A percentile compares a stretch with the other conserved stretches of the same genome.
Conservation (phyloP, 64 coral and sea anemone genomes). For the Pocillopora damicornis region DNA sequence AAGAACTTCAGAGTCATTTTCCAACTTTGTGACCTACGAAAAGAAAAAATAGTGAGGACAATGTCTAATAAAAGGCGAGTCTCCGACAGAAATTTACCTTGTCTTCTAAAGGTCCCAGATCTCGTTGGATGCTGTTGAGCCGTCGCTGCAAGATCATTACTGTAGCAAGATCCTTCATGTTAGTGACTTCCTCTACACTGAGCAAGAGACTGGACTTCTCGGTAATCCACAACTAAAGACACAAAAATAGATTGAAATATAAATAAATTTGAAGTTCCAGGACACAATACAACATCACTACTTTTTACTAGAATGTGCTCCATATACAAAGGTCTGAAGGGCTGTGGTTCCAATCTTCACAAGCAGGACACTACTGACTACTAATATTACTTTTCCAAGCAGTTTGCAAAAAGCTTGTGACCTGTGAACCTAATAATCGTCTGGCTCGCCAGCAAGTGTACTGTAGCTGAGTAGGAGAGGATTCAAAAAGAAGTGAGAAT, state of each 20-base stretch:
- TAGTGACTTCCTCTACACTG: constrained; percentile 90
- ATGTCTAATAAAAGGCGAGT: not conserved
- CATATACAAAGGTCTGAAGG: too few relatives aligned
- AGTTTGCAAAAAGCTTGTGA: too few relatives aligned
- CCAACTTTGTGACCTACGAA: constrained; percentile 71
- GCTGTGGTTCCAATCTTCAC: not conserved
- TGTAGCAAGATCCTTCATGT: constrained; percentile 87
- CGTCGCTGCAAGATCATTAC: constrained; percentile 92
- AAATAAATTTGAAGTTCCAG: too few relatives aligned
- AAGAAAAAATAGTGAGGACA: not conserved
- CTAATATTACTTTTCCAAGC: too few relatives aligned
- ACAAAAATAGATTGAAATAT: not conserved
- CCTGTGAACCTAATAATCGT: too few relatives aligned
- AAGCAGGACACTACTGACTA: not conserved
- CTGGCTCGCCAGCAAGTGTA: too few relatives aligned
- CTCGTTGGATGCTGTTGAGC: constrained; percentile 93
- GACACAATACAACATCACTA: too few relatives aligned
- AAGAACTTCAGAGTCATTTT: constrained; percentile 62
- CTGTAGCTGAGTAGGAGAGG: too few relatives aligned
- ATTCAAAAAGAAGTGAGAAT: too few relatives aligned
- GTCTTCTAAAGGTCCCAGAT: constrained; percentile 90
- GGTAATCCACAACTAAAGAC: constrained; percentile 78
- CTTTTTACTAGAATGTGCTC: too few relatives aligned
- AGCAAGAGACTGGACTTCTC: constrained; percentile 91
- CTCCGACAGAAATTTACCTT: constrained; percentile 58